Evolutionary conservation across 2,797 vertebrate genomes (phyloP).

Genomic region (Eremophila alpestris): DNA sequence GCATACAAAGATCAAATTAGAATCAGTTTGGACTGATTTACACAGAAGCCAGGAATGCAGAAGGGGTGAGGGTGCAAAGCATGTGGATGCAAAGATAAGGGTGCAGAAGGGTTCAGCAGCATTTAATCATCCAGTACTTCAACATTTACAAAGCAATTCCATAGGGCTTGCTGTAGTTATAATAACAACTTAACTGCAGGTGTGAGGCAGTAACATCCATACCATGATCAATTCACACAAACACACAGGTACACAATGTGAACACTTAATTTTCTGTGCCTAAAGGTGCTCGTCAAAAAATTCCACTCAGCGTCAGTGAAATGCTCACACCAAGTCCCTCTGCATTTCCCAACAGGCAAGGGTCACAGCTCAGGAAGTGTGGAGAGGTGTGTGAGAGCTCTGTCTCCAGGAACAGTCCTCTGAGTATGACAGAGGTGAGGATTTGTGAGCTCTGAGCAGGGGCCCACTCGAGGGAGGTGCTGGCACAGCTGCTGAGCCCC

Average conservation of each 20-base stretch:
- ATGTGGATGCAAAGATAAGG: neutral
- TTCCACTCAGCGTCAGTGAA: neutral
- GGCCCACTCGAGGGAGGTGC: neutral
- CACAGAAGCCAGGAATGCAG: neutral
- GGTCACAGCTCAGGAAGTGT: too few relatives aligned
- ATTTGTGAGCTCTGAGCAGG: neutral
- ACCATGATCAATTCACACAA: neutral
- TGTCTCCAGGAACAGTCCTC: neutral
- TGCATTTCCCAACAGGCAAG: neutral
- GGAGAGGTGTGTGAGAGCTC: neutral
- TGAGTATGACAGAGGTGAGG: neutral
- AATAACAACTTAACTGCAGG: neutral
- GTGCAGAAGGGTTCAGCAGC: neutral
- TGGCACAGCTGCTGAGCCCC: neutral
- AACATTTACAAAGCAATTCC: neutral
- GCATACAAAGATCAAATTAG: neutral
- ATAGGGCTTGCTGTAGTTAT: accelerated
- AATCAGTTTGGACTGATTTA: neutral
- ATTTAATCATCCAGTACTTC: neutral
- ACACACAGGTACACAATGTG: neutral
- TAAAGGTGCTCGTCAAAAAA: neutral
- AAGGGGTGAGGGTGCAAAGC: neutral
- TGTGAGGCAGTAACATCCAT: neutral
- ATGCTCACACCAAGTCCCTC: neutral
- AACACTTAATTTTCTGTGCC: neutral